Base-by-base conservation (phyloP, 2,797 vertebrate genomes). In the Simalia tracyae region DNA sequence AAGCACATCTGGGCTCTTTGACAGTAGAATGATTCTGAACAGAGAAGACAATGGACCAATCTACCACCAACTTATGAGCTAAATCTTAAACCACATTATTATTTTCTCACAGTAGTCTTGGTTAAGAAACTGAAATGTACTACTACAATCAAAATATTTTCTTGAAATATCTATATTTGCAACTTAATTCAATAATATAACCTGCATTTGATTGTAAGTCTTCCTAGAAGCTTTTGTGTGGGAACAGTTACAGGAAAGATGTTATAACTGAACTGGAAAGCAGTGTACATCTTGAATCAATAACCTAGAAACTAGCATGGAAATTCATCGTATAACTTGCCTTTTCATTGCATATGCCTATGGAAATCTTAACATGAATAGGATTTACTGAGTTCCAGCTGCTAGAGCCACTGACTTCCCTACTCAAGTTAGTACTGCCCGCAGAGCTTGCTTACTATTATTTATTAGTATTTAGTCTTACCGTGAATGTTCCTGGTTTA, bases 221-320 rank as follows among this genome's bases (percentile, higher is more conserved):
- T 92, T 84, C 84, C 68, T 95, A 68, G 11, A 92, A 92, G n/a
- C 84, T 88, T 81, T 94, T 59, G 91, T 56, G 1, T 24, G 96
- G 88, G 66, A 61, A 22, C 68, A 76, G 84, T 66, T 93, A 72
- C 81, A 91, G 0, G 90, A 91, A 93, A 91, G 22, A 76, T 72
- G 63, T 92, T 95, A 91, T 94, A 95, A 94, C 87, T 92, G 2
- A 94, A 93, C 89, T 24, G 26, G 36, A 72, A 93, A 93, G 26
- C 26, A 93, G 86, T 56, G 61, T n/a, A 88, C 56, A 66, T 81
- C 76, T 90, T 90, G 76, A 92, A 46, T 90, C 76, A 91, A 93
- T 24, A 36, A 94, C 9, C 81, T 93, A 91, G 93, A 91, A 94
- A 10, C 12, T 94, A 93, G 94, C 92, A 94, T 61, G 88, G 91